Base-by-base conservation (phyloP, 2,113 vertebrate species). In the Corvus hawaiiensis region DNA sequence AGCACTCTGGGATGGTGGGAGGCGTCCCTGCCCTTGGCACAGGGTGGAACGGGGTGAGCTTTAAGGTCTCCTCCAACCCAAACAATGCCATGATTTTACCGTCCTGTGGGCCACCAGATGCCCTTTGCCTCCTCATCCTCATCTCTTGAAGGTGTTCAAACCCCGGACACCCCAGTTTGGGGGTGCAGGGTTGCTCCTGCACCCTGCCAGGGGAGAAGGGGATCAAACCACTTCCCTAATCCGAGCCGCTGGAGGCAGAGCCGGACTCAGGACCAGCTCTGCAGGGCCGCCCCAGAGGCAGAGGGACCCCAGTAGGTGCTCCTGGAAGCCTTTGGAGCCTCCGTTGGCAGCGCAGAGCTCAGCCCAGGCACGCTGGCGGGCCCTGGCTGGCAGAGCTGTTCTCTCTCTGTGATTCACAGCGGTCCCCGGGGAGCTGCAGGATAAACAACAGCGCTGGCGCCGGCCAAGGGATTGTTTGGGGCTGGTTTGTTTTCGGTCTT, bases 391-490 rank as follows among this genome's bases (percentile, higher is more conserved):
- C 51, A 46, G 77, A 46, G 81, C 64, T 55, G 84, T 63, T 77
- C 4, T 6, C 56, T 35, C 56, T 35, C 9, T 6, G 78, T 81
- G 87, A 95, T 82, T 96, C 91, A 92, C 44, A 12, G 79, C 22
- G 2, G 64, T 43, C 77, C 92, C 92, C 0, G 39, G 52, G 93
- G 92, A 96, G 92, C 73, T 24, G 90, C 49, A 95, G 90, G 87
- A 95, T 95, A 96, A 96, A 96, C 68, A 96, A 89, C 46, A 35
- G 8, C 1, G 6, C 39, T 49, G 84, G 52, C 11, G 13, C 69
- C 46, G 4, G 90, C 68, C 69, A 59, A 75, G 46, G 43, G 26
- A 81, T 91, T 84, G 93, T 81, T 94, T 89, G 43, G 68, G 35
- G 46, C 18, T 74, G 24, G 32, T 44, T 92, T 84, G 68, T 67